Base-by-base conservation (phyloP, 1,140 invertebrate genomes). In the Drosophila gunungcola region DNA sequence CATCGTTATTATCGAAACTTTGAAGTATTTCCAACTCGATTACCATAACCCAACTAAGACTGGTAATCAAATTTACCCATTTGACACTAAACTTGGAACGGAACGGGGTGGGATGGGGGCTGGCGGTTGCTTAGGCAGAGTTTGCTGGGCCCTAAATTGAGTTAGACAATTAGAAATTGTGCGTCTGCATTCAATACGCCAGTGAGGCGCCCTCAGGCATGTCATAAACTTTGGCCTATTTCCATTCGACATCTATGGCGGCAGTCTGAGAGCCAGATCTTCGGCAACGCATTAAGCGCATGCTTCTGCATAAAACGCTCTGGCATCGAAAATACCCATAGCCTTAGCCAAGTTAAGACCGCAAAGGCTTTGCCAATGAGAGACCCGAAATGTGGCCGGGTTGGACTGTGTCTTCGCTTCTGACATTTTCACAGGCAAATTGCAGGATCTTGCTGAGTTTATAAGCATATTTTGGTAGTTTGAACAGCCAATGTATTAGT, bases 1-100 rank as follows among this genome's bases (percentile, higher is more conserved):
- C 38, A 46, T 16, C 65, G 52, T 46, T 34, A 72, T 70, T 57
- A 70, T 70, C 58, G 58, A 78, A 80, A 89, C 77, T 88, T 88
- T 90, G 80, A 88, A 88, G 84, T 88, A 88, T 84, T 88, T 84
- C 58, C 64, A 88, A 88, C 84, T 88, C 84, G 76, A 88, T 89
- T 88, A 88, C 57, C 84, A 78, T 83, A 88, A 89, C 84, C 80
- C 73, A 77, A 89, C 84, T 88, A 70, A 76, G 84, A 79, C 76
- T 84, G 61, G 73, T 83, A 88, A 88, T 88, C 80, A 78, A 88
- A 88, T 88, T 88, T 89, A 62, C 52, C 76, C 80, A 88, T 84
- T 88, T 88, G 80, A 88, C 84, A 88, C 84, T 89, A 84, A 88
- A 88, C 84, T 88, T 88, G 69, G 9, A 27, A 21, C 21, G 21